Evolutionary conservation across 1,140 invertebrate species (phyloP).

Genomic region (Amyelois transitella): DNA sequence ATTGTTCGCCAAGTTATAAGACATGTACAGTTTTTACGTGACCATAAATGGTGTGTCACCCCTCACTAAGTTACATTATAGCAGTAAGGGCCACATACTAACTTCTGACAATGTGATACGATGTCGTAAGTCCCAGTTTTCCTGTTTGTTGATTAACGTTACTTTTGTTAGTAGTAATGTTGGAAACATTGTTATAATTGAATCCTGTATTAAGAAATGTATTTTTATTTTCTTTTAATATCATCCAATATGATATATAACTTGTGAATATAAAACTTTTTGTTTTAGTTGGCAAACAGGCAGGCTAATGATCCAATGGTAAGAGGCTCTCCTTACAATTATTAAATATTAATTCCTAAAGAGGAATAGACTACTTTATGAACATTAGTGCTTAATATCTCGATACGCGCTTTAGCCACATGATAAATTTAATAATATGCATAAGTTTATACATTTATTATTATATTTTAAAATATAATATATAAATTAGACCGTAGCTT

Average conservation of each 20-base stretch:
- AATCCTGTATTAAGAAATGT: not conserved
- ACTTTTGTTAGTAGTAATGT: not conserved
- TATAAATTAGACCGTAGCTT: too few relatives aligned
- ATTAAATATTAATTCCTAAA: not conserved
- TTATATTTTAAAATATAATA: too few relatives aligned
- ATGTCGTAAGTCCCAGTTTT: not conserved
- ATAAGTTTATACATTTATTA: too few relatives aligned
- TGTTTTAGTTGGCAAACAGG: not conserved
- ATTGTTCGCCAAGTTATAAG: slow-evolving; percentile 52
- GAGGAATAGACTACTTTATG: too few relatives aligned
- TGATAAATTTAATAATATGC: too few relatives aligned
- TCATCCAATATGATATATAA: not conserved
- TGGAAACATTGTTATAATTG: not conserved
- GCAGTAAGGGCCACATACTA: not conserved
- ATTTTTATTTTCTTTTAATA: not conserved
- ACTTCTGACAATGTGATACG: not conserved
- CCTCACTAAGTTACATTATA: not conserved
- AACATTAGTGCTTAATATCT: too few relatives aligned
- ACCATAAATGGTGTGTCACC: slow-evolving; percentile 30
- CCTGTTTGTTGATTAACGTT: not conserved
- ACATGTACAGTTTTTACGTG: slow-evolving; percentile 51
- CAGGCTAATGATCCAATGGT: not conserved
- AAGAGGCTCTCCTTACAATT: not conserved
- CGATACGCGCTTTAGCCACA: too few relatives aligned
- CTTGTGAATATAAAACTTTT: not conserved